Base-by-base conservation (phyloP, 2,888 invertebrate genomes). In the Ectemnius cavifrons region DNA sequence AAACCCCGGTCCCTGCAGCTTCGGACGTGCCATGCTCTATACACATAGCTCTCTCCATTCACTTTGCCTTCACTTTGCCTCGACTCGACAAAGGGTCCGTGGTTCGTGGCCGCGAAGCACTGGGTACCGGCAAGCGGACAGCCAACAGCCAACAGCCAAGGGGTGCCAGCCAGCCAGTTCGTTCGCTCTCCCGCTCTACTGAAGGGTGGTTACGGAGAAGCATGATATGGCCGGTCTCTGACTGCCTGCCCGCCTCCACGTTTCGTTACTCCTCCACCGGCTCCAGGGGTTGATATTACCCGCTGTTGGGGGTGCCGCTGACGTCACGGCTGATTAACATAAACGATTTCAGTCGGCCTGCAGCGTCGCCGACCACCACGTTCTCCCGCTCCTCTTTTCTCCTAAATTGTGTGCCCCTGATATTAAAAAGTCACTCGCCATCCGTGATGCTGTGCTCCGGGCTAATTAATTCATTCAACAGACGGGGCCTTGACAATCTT, bases 251-350 rank as follows among this genome's bases (percentile, higher is more conserved):
- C 52, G 16, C 60, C 77, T 77, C 68, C 79, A 71, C 83, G 72
- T 82, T 82, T 80, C 63, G 56, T 72, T 71, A 68, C 78, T 75
- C 67, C 67, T 61, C 68, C 61, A 67, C 72, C 11, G 49, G 71
- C 77, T 80, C 37, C 74, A 79, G 82, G 85, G 85, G 82, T 83
- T 84, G 84, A 87, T 86, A 84, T 81, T 79, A 77, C 78, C 63
- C 81, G 78, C 71, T 74, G 77, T 65, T 14, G 76, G 82, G 78
- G 83, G 77, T 75, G 78, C 52, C 78, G 75, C 76, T 86, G 86
- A 87, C 88, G 88, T 88, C 88, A 87, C 80, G 80, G 68, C 79
- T 82, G 82, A 87, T 88, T 85, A 86, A 85, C 86, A 86, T 87
- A 83, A 87, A 86, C 86, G 85, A 64, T 79, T 71, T 73, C 64